A percentile compares a stretch with the other conserved stretches of the same genome.
These are phyloP conservation scores for Silurus glanis DNA, from an alignment of 2,113 vertebrate genomes.

Conservation along the genomic window DNA sequence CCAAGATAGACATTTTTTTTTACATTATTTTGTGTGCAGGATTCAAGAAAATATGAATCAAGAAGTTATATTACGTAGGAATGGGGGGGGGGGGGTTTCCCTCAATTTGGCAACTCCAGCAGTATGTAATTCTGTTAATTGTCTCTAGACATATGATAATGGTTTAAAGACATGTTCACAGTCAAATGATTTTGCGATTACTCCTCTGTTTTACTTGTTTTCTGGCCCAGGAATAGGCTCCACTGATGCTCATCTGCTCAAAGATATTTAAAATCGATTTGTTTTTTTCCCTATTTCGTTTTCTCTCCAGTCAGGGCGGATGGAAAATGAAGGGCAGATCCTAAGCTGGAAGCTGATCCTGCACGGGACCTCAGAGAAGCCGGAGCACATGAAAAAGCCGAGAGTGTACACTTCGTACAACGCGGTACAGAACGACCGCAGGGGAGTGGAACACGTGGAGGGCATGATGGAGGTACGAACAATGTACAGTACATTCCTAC, in stretches of 20 bases:
- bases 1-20: too few species aligned
- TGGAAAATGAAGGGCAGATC: constrained; percentile 91
- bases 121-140: too few species aligned
- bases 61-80: too few species aligned
- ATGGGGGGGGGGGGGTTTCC: too few species aligned
- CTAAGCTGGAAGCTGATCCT: constrained; percentile 94
- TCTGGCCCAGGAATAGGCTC: neutral
- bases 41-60: too few species aligned
- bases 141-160: neutral
- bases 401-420: constrained; percentile 95
- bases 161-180: neutral
- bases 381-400: constrained; percentile 87
- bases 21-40: too few species aligned
- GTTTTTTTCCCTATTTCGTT: neutral
- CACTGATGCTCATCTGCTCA: neutral
- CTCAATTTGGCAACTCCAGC: too few species aligned
- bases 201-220: neutral
- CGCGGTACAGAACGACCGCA: constrained; percentile 92
- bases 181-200: neutral
- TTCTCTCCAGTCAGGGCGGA: constrained; percentile 82
- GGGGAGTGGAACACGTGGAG: constrained; percentile 87
- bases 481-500: neutral
- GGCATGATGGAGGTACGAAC: constrained; percentile 76
- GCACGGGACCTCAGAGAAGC: constrained; percentile 87
- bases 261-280: neutral